phyloP scores from a whole-genome alignment of 2,888 invertebrate species.

The Platyscelio sp. region DNA sequence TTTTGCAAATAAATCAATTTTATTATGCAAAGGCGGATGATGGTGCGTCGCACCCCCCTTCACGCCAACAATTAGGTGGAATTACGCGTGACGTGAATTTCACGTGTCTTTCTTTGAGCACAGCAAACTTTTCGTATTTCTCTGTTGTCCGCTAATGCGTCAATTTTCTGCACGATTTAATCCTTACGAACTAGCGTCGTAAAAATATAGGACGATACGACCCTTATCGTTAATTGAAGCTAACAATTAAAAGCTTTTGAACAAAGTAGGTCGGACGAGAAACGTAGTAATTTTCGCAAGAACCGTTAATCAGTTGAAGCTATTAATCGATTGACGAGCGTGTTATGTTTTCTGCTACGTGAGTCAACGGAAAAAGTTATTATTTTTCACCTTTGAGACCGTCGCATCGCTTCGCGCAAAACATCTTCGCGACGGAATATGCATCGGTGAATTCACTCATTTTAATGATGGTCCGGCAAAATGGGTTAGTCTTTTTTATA shows the following conservation, averaged over 20 bases:
- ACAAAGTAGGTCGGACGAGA: conserved; percentile 27
- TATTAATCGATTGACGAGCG: conserved; percentile 45
- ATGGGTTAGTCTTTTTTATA: conserved; percentile 28
- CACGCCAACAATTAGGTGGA: no score
- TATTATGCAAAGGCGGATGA: no score
- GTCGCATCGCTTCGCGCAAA: conserved; percentile 12
- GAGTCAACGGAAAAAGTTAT: neutral
- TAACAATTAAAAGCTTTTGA: conserved; percentile 46
- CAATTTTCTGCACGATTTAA: conserved; percentile 38
- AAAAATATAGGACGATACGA: conserved; percentile 34
- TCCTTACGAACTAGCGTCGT: neutral
- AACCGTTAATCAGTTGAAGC: conserved; percentile 24
- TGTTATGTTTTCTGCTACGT: conserved; percentile 29
- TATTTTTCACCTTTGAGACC: conserved; percentile 7
- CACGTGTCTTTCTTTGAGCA: no score
- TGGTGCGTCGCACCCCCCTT: no score
- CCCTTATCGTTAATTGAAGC: conserved; percentile 48
- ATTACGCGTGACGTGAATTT: no score
- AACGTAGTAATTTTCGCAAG: conserved; percentile 40
- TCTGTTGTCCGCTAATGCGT: conserved; percentile 13
- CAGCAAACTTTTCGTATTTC: no score
- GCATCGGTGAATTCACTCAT: conserved; percentile 23
- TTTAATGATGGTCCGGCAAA: conserved; percentile 24
- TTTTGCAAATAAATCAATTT: conserved; percentile 44
- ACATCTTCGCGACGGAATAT: conserved; percentile 28